Percentiles rank a stretch among this genome's conserved stretches.
Evolutionary conservation across 2,888 invertebrate genomes (phyloP).

Genomic region (Hydriomena furcata): DNA sequence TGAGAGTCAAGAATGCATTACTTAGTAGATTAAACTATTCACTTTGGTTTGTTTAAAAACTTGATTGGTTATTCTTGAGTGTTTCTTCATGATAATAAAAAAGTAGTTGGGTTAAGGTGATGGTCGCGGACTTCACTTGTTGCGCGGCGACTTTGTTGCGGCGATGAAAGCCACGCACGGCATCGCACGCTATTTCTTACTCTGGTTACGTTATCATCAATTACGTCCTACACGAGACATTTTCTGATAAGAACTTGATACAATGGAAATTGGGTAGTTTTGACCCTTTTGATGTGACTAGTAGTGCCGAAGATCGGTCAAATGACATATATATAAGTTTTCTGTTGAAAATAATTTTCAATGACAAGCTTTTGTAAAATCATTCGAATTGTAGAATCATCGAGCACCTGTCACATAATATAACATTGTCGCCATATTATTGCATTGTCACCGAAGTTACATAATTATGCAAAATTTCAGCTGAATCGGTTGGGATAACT

Average conservation of each 20-base stretch:
- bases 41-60: constrained; percentile 20
- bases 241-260: constrained; percentile 21
- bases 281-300: neutral
- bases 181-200: constrained; percentile 64
- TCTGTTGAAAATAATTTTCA: too few relatives aligned
- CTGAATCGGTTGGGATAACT: too few relatives aligned
- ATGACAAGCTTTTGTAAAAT: too few relatives aligned
- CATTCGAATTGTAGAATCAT: too few relatives aligned
- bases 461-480: too few relatives aligned
- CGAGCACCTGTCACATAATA: too few relatives aligned
- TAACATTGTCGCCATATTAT: too few relatives aligned
- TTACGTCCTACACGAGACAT: constrained; percentile 40
- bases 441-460: too few relatives aligned
- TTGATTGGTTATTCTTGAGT: constrained; percentile 28
- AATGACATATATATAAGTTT: too few relatives aligned
- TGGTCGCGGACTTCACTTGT: constrained; percentile 70
- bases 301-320: neutral
- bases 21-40: constrained; percentile 13
- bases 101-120: constrained; percentile 54
- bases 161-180: constrained; percentile 77
- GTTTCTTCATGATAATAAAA: constrained; percentile 43
- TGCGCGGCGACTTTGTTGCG: constrained; percentile 74
- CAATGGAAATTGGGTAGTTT: neutral
- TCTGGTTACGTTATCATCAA: constrained; percentile 64
- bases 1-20: constrained; percentile 34